Evolutionary conservation across 2,888 invertebrate genomes (phyloP).

Genomic region (Eudemis profundana): DNA sequence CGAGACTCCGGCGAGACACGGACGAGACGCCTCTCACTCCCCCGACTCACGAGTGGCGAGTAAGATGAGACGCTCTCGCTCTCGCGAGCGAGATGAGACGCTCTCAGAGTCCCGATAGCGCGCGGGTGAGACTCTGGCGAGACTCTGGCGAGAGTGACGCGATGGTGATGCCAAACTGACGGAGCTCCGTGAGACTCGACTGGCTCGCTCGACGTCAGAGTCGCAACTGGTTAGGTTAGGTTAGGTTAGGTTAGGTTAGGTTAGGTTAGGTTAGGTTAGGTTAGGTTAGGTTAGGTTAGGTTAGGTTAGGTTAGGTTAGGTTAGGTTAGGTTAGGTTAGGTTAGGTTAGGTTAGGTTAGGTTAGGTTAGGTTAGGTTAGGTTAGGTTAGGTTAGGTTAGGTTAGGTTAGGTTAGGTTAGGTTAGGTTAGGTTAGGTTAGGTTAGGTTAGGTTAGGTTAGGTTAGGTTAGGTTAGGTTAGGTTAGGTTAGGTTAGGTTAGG

Average conservation of each 20-base stretch:
- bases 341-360: slow-evolving; percentile 18
- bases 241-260: slow-evolving; percentile 42
- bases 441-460: slow-evolving; percentile 15
- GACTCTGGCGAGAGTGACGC: too few species aligned
- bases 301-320: slow-evolving; percentile 14
- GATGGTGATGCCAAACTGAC: too few species aligned
- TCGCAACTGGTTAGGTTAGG: too few species aligned
- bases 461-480: slow-evolving; percentile 14
- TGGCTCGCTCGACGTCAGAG: too few species aligned
- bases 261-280: slow-evolving; percentile 44
- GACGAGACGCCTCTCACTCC: too few species aligned
- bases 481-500: background rate
- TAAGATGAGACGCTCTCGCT: too few species aligned
- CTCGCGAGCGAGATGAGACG: too few species aligned
- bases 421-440: slow-evolving; percentile 9
- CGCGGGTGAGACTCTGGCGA: too few species aligned
- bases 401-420: slow-evolving; percentile 15
- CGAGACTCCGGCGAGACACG: too few species aligned
- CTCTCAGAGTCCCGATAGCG: too few species aligned
- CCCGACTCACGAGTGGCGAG: too few species aligned
- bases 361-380: slow-evolving; percentile 18
- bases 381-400: slow-evolving; percentile 15
- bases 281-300: slow-evolving; percentile 31
- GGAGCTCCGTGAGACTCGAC: too few species aligned
- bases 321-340: slow-evolving; percentile 14